phyloP scores from a whole-genome alignment of 1,140 invertebrate genomes.

The Brachionus manjavacas region DNA sequence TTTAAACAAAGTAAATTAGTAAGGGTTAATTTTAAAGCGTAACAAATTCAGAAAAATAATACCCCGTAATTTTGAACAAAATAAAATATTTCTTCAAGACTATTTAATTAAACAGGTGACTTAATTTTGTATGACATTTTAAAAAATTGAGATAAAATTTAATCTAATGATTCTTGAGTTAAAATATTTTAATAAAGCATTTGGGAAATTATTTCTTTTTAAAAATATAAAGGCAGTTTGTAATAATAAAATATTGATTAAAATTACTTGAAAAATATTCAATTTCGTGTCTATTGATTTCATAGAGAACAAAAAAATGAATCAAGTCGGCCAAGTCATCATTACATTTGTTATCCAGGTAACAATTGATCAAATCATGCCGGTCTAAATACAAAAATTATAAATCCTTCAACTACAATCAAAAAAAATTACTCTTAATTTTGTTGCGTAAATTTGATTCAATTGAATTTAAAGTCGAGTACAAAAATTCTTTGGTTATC shows the following conservation, averaged over 20 bases:
- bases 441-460: background rate
- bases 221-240: background rate
- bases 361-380: slow-evolving; percentile 21
- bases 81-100: no score
- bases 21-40: no score
- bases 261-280: slow-evolving; percentile 36
- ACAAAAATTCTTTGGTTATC: slow-evolving; percentile 31
- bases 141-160: no score
- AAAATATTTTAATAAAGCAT: no score
- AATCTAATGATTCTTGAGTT: no score
- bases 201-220: background rate
- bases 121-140: no score
- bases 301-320: slow-evolving; percentile 10
- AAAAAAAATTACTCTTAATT: slow-evolving; percentile 26
- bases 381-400: background rate
- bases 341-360: background rate
- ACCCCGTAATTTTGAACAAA: no score
- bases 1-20: no score
- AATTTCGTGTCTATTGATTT: slow-evolving; percentile 15
- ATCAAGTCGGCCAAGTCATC: background rate
- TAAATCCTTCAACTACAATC: background rate
- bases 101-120: no score
- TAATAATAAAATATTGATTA: background rate
- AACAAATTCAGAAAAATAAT: no score
- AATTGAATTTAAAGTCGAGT: background rate